Conservation (phyloP, 1,140 invertebrate species). For the Probaryconus sp. region DNA sequence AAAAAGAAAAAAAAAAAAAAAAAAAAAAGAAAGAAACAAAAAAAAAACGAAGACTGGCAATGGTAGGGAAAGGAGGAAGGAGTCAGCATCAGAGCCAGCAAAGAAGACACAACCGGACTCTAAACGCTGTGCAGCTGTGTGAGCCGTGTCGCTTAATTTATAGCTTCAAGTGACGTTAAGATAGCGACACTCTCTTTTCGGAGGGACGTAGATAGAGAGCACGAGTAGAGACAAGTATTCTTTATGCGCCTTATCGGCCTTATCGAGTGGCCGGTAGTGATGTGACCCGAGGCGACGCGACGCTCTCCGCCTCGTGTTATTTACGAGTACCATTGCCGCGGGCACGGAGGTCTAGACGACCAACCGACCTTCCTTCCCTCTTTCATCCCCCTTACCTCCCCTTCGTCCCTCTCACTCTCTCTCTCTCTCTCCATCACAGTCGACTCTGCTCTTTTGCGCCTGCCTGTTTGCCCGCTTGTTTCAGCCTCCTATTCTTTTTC, state of each 20-base stretch:
- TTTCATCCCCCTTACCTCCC: conserved; percentile 11
- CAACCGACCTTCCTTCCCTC: conserved; percentile 53
- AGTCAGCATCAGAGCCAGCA: conserved; percentile 51
- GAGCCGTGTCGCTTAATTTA: conserved; percentile 74
- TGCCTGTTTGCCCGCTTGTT: conserved; percentile 37
- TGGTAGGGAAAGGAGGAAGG: conserved; percentile 46
- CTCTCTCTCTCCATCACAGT: conserved; percentile 4
- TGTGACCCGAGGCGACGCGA: conserved; percentile 67
- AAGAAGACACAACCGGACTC: conserved; percentile 55
- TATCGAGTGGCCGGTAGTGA: conserved; percentile 74
- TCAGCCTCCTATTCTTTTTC: conserved; percentile 52
- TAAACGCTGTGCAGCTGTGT: conserved; percentile 70
- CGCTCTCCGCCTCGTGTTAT: conserved; percentile 67
- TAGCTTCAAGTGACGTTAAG: conserved; percentile 74
- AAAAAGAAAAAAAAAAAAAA: conserved; percentile 8
- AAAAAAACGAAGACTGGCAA: conserved; percentile 56
- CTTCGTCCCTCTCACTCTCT: conserved; percentile 35
- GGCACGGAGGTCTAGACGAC: conserved; percentile 66
- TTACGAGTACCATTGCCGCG: conserved; percentile 68
- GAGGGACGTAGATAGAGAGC: conserved; percentile 59
- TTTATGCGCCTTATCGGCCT: conserved; percentile 74
- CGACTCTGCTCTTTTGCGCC: conserved; percentile 34
- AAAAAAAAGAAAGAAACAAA: conserved; percentile 59
- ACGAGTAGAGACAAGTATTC: conserved; percentile 70
- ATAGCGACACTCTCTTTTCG: conserved; percentile 69